These are phyloP conservation scores for Chauna torquata DNA, from an alignment of 2,113 vertebrate genomes.

Conservation along the genomic window DNA sequence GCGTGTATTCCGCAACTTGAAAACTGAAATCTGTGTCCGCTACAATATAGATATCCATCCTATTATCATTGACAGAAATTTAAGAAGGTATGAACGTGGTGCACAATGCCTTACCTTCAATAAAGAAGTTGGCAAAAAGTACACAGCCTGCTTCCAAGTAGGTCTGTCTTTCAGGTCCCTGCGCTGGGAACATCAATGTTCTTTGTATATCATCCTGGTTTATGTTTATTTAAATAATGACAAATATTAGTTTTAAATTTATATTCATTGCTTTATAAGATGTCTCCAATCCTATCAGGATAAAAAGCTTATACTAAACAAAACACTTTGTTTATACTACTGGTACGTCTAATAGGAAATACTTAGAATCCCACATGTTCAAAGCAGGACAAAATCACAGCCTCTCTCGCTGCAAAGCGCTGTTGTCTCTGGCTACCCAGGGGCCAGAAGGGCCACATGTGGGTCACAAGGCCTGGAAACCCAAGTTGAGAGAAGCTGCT, in stretches of 20 bases:
- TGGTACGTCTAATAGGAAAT: slow-evolving; percentile 28
- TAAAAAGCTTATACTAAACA: slow-evolving; percentile 48
- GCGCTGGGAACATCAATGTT: background rate
- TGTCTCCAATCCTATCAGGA: slow-evolving; percentile 1
- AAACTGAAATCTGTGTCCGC: background rate
- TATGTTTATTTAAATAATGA: slow-evolving; percentile 45
- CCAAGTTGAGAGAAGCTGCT: background rate
- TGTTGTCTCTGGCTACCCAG: background rate
- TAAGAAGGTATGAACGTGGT: background rate
- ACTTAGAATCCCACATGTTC: background rate
- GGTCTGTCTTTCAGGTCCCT: background rate
- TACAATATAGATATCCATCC: background rate
- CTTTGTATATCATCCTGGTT: background rate
- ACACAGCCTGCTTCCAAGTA: background rate
- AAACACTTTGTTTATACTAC: slow-evolving; percentile 36
- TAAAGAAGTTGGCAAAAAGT: background rate
- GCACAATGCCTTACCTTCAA: background rate
- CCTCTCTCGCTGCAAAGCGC: background rate
- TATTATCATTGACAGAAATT: background rate
- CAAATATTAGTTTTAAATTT: slow-evolving; percentile 55
- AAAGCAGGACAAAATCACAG: slow-evolving; percentile 3
- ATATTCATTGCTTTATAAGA: slow-evolving; percentile 28
- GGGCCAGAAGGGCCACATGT: background rate
- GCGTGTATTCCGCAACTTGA: background rate
- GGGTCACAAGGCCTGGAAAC: background rate